Evolutionary conservation across 2,113 vertebrate genomes (phyloP), one percentile per base, ranked within the genome.

Genomic region (Dicerorhinus sumatrensis): DNA sequence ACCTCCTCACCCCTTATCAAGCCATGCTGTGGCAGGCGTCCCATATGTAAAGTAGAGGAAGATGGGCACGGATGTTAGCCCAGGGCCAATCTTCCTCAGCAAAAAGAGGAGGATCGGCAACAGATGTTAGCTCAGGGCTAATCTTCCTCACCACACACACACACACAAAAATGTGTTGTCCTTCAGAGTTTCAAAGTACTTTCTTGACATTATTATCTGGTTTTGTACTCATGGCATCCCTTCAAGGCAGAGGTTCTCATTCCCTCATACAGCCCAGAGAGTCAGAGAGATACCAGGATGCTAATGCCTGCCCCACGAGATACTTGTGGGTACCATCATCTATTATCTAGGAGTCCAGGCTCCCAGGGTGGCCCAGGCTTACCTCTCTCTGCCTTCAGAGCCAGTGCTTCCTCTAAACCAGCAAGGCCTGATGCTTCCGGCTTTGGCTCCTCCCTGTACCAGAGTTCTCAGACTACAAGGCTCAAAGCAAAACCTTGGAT

Each of bases 111-210:
- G 42, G 42, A 42, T 42, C 5, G 42, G 42, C 42, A 42, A 42
- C 42, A 42, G 42, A 42, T 42, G 42, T 42, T 5, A 42, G 42
- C 42, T 42, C 42, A 42, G 42, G 42, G 42, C 42, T 5, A 42
- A 42, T 42, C 42, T 42, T 42, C 42, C 3, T 42, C 42, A 42
- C 42, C 42, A 42, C 42, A 42, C 42, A 42, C 42, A 42, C 42
- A 42, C 42, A 42, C 42, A 42, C 3, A 69, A 42, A 25, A 25
- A 29, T 51, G 27, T 58, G 29, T 4, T 18, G 18, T 36, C 60
- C 76, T 48, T 77, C 62, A 77, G 79, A 73, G 21, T 77, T 75
- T 83, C 70, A 23, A 67, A 90, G 75, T 63, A 16, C 21, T 86
- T 72, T 48, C 29, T 73, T 65, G 72, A 80, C 42, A 16, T 63